These are phyloP conservation scores for Ophonus ardosiacus DNA, from an alignment of 2,888 invertebrate species.

Conservation along the genomic window DNA sequence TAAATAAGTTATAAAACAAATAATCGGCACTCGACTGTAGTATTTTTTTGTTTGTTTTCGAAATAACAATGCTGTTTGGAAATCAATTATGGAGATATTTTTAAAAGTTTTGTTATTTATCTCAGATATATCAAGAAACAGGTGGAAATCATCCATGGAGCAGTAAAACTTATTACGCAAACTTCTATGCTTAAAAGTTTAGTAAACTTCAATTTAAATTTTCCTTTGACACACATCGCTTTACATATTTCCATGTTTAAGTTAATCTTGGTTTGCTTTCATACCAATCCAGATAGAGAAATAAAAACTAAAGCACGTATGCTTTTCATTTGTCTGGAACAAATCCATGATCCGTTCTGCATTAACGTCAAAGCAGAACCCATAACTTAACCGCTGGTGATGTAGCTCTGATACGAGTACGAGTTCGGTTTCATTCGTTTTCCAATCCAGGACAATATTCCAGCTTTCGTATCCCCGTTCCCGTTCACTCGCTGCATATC, in stretches of 20 bases:
- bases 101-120: too few relatives aligned
- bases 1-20: too few relatives aligned
- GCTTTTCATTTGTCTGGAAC: not conserved
- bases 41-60: too few relatives aligned
- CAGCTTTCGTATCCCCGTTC: constrained; percentile 2
- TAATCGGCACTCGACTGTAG: too few relatives aligned
- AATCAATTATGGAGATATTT: too few relatives aligned
- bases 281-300: not conserved
- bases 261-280: not conserved
- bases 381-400: constrained; percentile 12
- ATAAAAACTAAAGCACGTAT: not conserved
- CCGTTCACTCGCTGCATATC: constrained; percentile 21
- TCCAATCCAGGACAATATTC: constrained; percentile 14
- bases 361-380: constrained; percentile 31
- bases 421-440: constrained; percentile 27
- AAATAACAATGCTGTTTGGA: too few relatives aligned
- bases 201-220: too few relatives aligned
- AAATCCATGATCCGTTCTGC: not conserved
- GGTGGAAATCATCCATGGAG: too few relatives aligned
- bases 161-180: too few relatives aligned
- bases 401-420: too few relatives aligned
- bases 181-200: too few relatives aligned
- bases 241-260: not conserved
- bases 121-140: too few relatives aligned
- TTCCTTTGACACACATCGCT: not conserved